phyloP scores from a whole-genome alignment of 1,140 invertebrate genomes.

The Diabrotica undecimpunctata region DNA sequence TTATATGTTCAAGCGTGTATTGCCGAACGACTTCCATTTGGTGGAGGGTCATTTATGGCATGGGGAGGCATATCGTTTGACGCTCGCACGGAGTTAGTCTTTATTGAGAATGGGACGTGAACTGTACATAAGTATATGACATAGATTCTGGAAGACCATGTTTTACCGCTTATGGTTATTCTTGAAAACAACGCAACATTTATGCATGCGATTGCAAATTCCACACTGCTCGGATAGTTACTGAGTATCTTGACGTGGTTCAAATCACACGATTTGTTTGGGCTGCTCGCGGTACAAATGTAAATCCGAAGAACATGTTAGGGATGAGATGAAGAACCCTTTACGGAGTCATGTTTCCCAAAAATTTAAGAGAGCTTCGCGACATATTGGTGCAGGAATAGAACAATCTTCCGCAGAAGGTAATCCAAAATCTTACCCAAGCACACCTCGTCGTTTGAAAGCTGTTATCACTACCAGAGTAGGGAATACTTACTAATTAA shows the following conservation, averaged over 20 bases:
- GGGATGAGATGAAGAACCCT: background rate
- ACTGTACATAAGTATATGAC: no score
- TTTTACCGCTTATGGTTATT: no score
- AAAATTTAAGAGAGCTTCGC: slow-evolving; percentile 8
- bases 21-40: background rate
- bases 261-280: slow-evolving; percentile 8
- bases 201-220: no score
- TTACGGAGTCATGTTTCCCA: slow-evolving; percentile 7
- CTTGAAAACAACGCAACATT: background rate
- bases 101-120: no score
- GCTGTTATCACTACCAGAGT: slow-evolving; percentile 3
- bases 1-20: slow-evolving; percentile 6
- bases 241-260: background rate
- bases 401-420: background rate
- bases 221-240: background rate
- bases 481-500: slow-evolving; percentile 1
- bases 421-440: no score
- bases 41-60: slow-evolving; percentile 7
- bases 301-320: no score
- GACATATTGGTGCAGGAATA: no score
- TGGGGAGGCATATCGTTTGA: background rate
- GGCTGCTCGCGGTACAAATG: background rate
- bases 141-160: no score
- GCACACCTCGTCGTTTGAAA: slow-evolving; percentile 2
- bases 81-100: background rate